Evolutionary conservation across 2,888 invertebrate genomes (phyloP).

Genomic region (Mythimna vitellina): DNA sequence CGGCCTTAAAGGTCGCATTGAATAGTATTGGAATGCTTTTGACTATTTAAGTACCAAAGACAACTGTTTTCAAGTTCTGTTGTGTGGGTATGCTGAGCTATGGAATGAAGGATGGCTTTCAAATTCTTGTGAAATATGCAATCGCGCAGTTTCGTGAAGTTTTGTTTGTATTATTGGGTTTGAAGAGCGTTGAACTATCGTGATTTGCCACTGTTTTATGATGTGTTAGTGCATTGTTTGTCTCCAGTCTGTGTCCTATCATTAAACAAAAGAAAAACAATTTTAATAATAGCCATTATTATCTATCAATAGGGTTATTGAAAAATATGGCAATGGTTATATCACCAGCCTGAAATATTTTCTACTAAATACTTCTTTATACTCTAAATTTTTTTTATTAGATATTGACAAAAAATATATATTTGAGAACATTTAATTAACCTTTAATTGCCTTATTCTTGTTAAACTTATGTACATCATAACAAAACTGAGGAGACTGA

Average conservation of each 20-base stretch:
- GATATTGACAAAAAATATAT: too few species aligned
- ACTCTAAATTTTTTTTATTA: too few species aligned
- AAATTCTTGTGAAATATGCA: constrained; percentile 52
- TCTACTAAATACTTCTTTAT: too few species aligned
- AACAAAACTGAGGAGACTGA: not conserved
- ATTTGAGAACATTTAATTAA: too few species aligned
- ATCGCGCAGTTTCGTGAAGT: constrained; percentile 31
- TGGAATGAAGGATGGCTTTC: constrained; percentile 54
- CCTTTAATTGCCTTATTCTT: too few species aligned
- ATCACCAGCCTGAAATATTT: too few species aligned
- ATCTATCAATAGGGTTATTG: not conserved
- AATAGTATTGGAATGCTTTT: constrained; percentile 68
- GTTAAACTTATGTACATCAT: not conserved
- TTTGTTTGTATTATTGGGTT: constrained; percentile 17
- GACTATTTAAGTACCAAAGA: constrained; percentile 58
- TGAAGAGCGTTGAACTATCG: constrained; percentile 38
- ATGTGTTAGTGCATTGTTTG: constrained; percentile 1
- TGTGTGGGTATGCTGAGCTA: constrained; percentile 31
- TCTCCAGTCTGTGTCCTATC: not conserved
- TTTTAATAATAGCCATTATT: not conserved
- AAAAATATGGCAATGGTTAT: constrained; percentile 8
- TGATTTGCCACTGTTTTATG: constrained; percentile 37
- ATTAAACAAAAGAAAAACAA: not conserved
- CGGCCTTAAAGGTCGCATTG: constrained; percentile 79
- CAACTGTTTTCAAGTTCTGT: constrained; percentile 52